phyloP scores from a whole-genome alignment of 2,797 vertebrate species.

The Botia kubotai region DNA sequence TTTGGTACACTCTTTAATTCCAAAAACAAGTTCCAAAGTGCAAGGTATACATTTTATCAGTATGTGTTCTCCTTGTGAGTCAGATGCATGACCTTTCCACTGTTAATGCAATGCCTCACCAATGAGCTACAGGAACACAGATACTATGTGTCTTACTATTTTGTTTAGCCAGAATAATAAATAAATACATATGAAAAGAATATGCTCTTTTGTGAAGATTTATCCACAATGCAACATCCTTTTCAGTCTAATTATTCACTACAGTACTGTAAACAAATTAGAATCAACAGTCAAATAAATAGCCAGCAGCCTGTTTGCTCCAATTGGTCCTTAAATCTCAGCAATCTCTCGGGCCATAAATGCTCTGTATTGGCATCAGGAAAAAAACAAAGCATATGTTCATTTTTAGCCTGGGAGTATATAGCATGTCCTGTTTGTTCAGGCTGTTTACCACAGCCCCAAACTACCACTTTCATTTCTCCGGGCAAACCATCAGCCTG shows the following conservation, averaged over 20 bases:
- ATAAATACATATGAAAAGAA: neutral
- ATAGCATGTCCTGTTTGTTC: slow-evolving; percentile 97
- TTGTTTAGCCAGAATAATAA: no score
- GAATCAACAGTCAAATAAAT: slow-evolving; percentile 62
- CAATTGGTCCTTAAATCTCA: slow-evolving; percentile 79
- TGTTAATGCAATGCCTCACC: no score
- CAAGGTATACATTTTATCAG: no score
- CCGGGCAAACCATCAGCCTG: slow-evolving; percentile 98
- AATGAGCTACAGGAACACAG: no score
- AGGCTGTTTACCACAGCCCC: slow-evolving; percentile 91
- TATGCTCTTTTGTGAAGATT: slow-evolving; percentile 11
- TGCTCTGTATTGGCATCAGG: slow-evolving; percentile 86
- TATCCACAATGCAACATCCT: slow-evolving; percentile 17
- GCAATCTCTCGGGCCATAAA: slow-evolving; percentile 85
- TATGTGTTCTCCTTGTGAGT: no score
- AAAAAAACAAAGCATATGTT: slow-evolving; percentile 96
- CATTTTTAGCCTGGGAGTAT: slow-evolving; percentile 97
- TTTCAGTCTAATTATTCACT: slow-evolving; percentile 66
- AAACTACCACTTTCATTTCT: slow-evolving; percentile 97
- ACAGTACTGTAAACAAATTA: slow-evolving; percentile 72
- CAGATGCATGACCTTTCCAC: no score
- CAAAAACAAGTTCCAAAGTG: no score
- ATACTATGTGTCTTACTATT: no score
- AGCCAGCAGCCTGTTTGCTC: slow-evolving; percentile 74
- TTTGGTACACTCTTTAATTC: no score